phyloP scores from a whole-genome alignment of 2,797 vertebrate species.

The Intellagama lesueurii region DNA sequence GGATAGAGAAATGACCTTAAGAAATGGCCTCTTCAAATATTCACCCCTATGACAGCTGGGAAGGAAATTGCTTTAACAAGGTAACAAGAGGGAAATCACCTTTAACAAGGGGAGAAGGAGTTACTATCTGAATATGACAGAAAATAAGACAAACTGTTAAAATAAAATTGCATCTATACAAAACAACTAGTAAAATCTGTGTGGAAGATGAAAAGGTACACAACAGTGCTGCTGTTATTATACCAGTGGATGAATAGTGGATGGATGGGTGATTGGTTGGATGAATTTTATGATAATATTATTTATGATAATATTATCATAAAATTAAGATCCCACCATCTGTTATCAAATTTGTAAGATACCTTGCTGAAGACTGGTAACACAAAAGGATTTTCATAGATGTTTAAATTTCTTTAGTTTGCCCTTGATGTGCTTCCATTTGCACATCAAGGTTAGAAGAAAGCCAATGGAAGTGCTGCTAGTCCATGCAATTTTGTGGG shows the following conservation, averaged over 20 bases:
- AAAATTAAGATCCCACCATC: neutral
- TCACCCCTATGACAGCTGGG: neutral
- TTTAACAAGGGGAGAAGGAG: neutral
- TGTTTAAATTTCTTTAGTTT: neutral
- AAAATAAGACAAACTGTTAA: neutral
- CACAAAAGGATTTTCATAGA: neutral
- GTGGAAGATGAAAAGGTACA: neutral
- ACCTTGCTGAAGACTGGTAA: neutral
- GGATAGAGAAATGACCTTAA: conserved; percentile 9
- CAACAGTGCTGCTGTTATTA: too few relatives aligned
- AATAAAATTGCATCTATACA: neutral
- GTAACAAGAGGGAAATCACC: neutral
- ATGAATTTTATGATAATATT: too few relatives aligned
- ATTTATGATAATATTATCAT: neutral
- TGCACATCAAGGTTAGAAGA: neutral
- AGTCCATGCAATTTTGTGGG: neutral
- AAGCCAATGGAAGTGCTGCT: neutral
- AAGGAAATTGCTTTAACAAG: neutral
- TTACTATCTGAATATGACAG: neutral
- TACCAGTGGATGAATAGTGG: neutral
- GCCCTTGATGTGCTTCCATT: neutral
- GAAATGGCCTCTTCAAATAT: neutral
- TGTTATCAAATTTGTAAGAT: neutral
- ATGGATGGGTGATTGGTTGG: neutral
- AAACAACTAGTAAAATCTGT: neutral